A percentile compares a stretch with the other conserved stretches of the same genome.
phyloP scores from a whole-genome alignment of 2,113 vertebrate species.

The Balaenoptera acutorostrata region DNA sequence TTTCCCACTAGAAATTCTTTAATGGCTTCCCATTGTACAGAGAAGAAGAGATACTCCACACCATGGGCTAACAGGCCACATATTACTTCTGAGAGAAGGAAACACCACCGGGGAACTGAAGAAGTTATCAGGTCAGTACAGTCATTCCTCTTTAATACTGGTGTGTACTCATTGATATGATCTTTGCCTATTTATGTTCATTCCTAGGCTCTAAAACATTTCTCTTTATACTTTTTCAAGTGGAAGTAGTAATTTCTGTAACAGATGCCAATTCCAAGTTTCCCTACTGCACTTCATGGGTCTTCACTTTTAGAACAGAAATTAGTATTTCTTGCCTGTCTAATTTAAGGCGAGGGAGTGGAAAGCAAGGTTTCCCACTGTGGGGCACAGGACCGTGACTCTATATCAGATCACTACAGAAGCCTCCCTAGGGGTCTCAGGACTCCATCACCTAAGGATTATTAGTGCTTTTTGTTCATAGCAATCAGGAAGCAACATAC shows the following conservation, averaged over 20 bases:
- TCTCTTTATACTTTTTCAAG: neutral
- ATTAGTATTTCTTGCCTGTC: neutral
- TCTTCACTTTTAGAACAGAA: conserved; percentile 16
- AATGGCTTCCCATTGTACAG: neutral
- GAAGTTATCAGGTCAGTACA: neutral
- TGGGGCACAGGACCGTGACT: neutral
- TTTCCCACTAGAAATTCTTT: neutral
- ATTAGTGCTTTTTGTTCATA: neutral
- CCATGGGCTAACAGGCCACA: neutral
- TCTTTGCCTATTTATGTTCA: neutral
- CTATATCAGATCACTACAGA: neutral
- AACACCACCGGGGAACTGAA: neutral
- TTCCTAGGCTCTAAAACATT: neutral
- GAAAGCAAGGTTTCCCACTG: neutral
- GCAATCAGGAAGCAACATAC: neutral
- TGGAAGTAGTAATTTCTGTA: neutral
- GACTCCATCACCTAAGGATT: neutral
- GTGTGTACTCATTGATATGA: neutral
- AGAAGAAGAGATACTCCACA: neutral
- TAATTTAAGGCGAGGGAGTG: neutral
- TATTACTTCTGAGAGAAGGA: neutral
- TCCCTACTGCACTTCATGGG: neutral
- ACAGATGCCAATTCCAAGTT: neutral
- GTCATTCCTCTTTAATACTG: neutral
- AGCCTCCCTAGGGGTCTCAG: too few species aligned